These are phyloP conservation scores for Tadarida brasiliensis DNA, from an alignment of 2,797 vertebrate genomes.

Conservation along the genomic window DNA sequence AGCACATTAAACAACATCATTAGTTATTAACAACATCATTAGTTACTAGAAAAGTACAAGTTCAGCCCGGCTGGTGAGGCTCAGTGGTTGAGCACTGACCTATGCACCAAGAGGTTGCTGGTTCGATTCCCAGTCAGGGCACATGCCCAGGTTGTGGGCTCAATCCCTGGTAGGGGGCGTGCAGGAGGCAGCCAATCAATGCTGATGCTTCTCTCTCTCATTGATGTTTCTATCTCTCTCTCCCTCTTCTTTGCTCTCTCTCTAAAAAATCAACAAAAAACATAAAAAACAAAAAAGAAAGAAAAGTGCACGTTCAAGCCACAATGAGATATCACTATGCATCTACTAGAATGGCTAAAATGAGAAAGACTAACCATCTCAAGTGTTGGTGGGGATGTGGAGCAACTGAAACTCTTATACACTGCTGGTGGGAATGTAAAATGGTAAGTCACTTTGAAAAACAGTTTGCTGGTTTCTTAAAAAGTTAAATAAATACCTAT, in stretches of 20 bases:
- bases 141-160: too few species aligned
- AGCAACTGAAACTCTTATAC: not conserved
- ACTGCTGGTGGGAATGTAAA: not conserved
- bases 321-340: not conserved
- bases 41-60: not conserved
- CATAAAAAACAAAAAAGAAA: not conserved
- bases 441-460: not conserved
- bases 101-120: too few species aligned
- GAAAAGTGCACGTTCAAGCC: not conserved
- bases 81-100: too few species aligned
- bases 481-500: not conserved
- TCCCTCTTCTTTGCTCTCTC: too few species aligned
- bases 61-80: not conserved
- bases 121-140: too few species aligned
- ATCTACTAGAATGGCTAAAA: not conserved
- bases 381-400: too few species aligned
- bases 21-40: not conserved
- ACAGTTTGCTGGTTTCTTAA: not conserved
- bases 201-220: too few species aligned
- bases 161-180: too few species aligned
- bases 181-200: too few species aligned
- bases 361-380: not conserved
- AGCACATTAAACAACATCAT: not conserved
- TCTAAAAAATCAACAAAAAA: too few species aligned
- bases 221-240: too few species aligned